Evolutionary conservation across 2,113 vertebrate genomes (phyloP).

Genomic region (Gymnobelideus leadbeateri): DNA sequence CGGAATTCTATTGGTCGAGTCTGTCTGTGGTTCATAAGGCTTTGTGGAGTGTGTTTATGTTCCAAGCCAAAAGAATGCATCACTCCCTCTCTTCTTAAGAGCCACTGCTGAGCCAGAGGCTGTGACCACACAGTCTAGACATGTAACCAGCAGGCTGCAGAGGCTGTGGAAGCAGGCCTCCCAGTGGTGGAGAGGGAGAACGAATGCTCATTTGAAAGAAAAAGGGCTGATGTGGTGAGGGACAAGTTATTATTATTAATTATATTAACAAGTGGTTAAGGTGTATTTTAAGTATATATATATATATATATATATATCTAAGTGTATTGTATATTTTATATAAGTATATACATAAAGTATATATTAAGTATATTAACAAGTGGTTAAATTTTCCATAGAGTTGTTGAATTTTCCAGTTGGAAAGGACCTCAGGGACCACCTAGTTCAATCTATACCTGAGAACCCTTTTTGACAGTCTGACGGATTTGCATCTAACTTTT

Average conservation of each 20-base stretch:
- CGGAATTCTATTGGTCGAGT: conserved; percentile 60
- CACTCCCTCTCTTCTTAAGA: not conserved
- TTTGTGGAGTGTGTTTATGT: rapidly evolving
- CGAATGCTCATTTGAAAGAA: not conserved
- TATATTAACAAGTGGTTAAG: no score
- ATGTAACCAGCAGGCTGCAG: not conserved
- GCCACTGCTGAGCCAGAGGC: conserved; percentile 30
- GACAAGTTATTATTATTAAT: not conserved
- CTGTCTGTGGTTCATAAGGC: conserved; percentile 66
- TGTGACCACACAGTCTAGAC: not conserved
- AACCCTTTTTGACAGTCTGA: not conserved
- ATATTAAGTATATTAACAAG: not conserved
- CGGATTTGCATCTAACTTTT: not conserved
- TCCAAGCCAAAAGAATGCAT: rapidly evolving
- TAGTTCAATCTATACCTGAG: not conserved
- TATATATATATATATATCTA: no score
- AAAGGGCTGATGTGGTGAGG: not conserved
- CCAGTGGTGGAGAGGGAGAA: not conserved
- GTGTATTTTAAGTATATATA: no score
- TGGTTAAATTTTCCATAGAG: not conserved
- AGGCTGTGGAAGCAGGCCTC: conserved; percentile 10
- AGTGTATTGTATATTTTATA: no score
- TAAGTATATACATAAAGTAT: no score
- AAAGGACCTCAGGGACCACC: not conserved
- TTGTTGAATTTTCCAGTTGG: not conserved